These are phyloP conservation scores for Drosophila malerkotliana DNA, from an alignment of 1,140 invertebrate genomes.

Conservation along the genomic window DNA sequence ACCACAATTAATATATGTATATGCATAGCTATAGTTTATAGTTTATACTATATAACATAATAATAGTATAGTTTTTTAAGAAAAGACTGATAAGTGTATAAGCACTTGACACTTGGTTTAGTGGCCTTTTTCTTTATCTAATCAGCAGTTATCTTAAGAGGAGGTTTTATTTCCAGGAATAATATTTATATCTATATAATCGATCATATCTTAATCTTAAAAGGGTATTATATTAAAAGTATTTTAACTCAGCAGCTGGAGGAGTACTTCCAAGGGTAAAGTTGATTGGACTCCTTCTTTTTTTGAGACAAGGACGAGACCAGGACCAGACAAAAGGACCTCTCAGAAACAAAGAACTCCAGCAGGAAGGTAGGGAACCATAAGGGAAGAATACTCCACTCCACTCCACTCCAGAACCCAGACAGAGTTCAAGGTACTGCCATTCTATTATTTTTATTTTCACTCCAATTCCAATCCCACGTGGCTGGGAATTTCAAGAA, in stretches of 20 bases:
- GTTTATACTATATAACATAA: too few species aligned
- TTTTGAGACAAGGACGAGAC: slow-evolving; percentile 15
- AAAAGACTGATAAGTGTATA: too few species aligned
- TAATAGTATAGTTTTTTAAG: too few species aligned
- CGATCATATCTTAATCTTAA: too few species aligned
- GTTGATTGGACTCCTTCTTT: slow-evolving; percentile 25
- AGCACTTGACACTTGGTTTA: too few species aligned
- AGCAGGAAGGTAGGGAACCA: slow-evolving; percentile 6
- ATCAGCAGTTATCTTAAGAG: neutral
- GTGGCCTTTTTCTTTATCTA: neutral
- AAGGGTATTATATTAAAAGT: too few species aligned
- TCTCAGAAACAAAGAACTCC: slow-evolving; percentile 30
- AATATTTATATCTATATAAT: too few species aligned
- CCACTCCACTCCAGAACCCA: neutral
- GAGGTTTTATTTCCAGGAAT: neutral
- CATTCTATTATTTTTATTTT: neutral
- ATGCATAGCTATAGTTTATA: too few species aligned
- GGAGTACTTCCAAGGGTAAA: slow-evolving; percentile 10
- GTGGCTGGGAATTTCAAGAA: neutral
- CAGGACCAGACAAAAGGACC: slow-evolving; percentile 12
- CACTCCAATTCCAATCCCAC: neutral
- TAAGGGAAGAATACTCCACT: slow-evolving; percentile 1
- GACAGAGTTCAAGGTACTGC: neutral
- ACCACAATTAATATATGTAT: too few species aligned
- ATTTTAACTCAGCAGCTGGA: slow-evolving; percentile 8